Evolutionary conservation across 30 jellyfish, hydroid and myxozoan species (phyloP), one percentile per base, ranked within the genome.

Genomic region (Phacellophora camtschatica): DNA sequence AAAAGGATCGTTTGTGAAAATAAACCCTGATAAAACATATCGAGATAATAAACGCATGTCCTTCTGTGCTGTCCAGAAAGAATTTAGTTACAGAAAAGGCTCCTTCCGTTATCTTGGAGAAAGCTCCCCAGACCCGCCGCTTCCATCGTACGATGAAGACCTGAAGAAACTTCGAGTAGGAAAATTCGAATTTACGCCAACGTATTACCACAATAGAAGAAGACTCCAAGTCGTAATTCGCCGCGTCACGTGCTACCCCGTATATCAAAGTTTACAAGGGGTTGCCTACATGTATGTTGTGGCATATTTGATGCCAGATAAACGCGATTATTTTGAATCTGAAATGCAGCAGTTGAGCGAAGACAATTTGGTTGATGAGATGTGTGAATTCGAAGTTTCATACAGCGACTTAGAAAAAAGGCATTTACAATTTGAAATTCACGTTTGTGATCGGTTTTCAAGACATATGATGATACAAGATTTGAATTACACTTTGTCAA

Each of bases 381-480:
- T 90, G 82, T 84, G 94, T 27, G 98, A 90, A 55, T 90, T 90
- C 49, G 98, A 75, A 33, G 68, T 84, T 48, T 20, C 73, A 24
- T 58, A 54, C n/a, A 71, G 30, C n/a, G 98, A 90, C 13, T n/a
- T 84, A n/a, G 73, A 73, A 61, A 66, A 48, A 0, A 64, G 96
- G 27, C 8, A 23, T 0, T 78, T 90, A 53, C 70, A 27, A 12
- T 78, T 83, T n/a, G 83, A 83, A 30, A 61, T 90, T 2, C 90
- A 75, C 33, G 92, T 90, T 16, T 78, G 98, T 42, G 98, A 90
- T 62, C 65, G 96, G 49, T 90, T 48, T 56, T 83, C 98, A 24
- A 71, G 77, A 43, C 98, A 90, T 37, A 37, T 85, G 46, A 57
- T 66, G 46, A 77, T 90, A 1, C 79, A 55, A 29, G 95, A 84